phyloP scores from a whole-genome alignment of 2,113 vertebrate genomes.

The Artemisiospiza belli region DNA sequence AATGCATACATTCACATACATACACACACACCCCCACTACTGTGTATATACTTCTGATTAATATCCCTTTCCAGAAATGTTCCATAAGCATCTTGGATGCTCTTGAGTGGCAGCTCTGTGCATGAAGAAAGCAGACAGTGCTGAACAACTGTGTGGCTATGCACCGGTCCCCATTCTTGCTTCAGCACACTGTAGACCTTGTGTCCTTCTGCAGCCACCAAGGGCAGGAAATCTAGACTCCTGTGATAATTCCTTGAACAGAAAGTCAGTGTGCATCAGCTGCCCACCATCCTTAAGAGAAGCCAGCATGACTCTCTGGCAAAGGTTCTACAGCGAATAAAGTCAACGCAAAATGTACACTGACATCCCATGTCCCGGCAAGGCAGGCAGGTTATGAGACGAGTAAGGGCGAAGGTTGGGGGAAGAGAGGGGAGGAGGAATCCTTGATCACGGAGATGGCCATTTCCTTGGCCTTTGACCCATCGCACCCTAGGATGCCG shows the following conservation, averaged over 20 bases:
- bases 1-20: conserved; percentile 29
- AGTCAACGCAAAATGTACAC: conserved; percentile 66
- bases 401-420: conserved; percentile 46
- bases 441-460: conserved; percentile 56
- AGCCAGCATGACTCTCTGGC: conserved; percentile 12
- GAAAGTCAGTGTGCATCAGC: conserved; percentile 53
- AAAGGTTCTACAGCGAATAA: conserved; percentile 44
- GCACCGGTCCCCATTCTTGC: conserved; percentile 67
- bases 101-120: conserved; percentile 71
- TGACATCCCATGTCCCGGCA: conserved; percentile 63
- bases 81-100: conserved; percentile 71
- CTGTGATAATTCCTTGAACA: conserved; percentile 54
- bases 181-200: conserved; percentile 58
- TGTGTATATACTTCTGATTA: conserved; percentile 74
- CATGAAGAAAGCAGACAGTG: conserved; percentile 65
- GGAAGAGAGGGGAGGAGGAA: conserved; percentile 57
- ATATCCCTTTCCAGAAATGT: conserved; percentile 77
- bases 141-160: conserved; percentile 61
- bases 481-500: conserved; percentile 63
- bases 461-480: conserved; percentile 71
- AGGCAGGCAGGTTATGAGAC: conserved; percentile 64
- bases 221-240: conserved; percentile 61
- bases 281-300: conserved; percentile 63
- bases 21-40: background rate
- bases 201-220: conserved; percentile 65